Conservation (phyloP, 1,140 invertebrate species). For the Heterodera schachtii region DNA sequence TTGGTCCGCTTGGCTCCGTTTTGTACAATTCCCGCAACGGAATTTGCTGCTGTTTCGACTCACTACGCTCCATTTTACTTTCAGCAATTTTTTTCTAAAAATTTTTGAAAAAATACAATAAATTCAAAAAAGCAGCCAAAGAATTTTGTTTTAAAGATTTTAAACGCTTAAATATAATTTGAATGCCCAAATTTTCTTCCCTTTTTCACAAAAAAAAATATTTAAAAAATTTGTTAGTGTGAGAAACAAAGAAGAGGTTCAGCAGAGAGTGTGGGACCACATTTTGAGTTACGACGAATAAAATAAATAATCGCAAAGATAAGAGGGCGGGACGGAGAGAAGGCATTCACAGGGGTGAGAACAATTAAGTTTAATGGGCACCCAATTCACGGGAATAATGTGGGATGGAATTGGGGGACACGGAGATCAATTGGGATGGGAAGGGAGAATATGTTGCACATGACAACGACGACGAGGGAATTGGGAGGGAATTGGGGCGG, state of each 20-base stretch:
- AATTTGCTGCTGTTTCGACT: not conserved
- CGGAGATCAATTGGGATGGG: no score
- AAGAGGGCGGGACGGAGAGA: no score
- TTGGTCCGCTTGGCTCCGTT: not conserved
- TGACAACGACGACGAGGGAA: no score
- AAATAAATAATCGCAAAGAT: no score
- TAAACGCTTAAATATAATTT: not conserved
- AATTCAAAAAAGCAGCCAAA: no score
- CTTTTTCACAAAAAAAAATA: not conserved
- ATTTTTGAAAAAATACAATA: not conserved
- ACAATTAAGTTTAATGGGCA: no score
- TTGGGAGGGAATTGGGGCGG: no score
- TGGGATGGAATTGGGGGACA: no score
- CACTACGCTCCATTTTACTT: not conserved
- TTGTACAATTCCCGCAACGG: conserved; percentile 25
- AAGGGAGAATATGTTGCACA: no score
- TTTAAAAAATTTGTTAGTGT: not conserved
- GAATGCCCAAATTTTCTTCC: not conserved
- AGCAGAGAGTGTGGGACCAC: not conserved
- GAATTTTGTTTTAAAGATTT: no score
- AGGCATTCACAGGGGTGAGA: no score
- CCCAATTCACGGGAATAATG: no score
- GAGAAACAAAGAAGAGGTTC: not conserved
- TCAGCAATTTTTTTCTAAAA: not conserved
- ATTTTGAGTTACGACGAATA: not conserved